Conservation (phyloP, 2,113 vertebrate species). For the Dermatemys mawii region DNA sequence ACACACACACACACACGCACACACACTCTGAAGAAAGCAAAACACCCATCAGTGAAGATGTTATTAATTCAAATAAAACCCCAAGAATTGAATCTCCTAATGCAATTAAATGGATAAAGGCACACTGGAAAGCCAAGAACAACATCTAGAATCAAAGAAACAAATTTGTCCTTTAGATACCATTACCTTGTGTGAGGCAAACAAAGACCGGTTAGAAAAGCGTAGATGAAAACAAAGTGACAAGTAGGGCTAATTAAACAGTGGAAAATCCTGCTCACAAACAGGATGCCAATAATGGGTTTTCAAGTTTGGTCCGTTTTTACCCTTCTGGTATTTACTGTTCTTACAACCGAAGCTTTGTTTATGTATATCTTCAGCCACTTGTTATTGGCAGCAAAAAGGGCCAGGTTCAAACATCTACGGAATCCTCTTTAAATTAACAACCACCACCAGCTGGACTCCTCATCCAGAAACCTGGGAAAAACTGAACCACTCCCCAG, state of each 20-base stretch:
- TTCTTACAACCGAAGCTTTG: neutral
- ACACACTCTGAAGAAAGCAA: slow-evolving; percentile 48
- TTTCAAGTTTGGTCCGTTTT: neutral
- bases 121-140: neutral
- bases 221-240: neutral
- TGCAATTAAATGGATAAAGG: slow-evolving; percentile 29
- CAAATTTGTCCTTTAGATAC: neutral
- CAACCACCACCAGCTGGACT: neutral
- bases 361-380: neutral
- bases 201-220: neutral
- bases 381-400: neutral
- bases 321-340: neutral
- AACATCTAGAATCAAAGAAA: slow-evolving; percentile 33
- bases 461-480: too few species aligned
- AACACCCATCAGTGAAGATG: slow-evolving; percentile 27
- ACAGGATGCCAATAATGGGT: neutral
- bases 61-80: slow-evolving; percentile 55
- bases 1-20: slow-evolving; percentile 17
- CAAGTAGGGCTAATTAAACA: neutral
- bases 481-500: neutral
- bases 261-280: slow-evolving; percentile 1
- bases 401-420: neutral
- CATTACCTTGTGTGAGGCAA: neutral
- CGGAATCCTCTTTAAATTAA: neutral
- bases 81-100: neutral